Evolutionary conservation across 1,140 invertebrate species (phyloP).

Genomic region (Dysdera silvatica): DNA sequence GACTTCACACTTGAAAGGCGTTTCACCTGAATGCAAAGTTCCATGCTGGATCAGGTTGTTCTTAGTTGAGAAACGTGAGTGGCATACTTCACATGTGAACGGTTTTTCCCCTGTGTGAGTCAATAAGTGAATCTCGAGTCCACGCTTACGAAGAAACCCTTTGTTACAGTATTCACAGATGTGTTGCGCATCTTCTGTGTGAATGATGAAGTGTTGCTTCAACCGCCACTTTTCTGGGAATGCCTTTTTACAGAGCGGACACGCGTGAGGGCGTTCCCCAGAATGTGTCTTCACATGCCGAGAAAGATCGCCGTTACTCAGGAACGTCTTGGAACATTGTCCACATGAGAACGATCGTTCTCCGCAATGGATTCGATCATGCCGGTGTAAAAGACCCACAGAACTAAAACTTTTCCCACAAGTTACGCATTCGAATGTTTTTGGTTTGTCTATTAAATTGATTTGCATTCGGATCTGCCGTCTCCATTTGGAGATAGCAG

Average conservation of each 20-base stretch:
- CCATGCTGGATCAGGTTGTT: conserved; percentile 35
- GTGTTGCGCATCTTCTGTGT: no score
- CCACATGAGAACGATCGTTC: conserved; percentile 15
- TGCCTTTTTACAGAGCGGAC: no score
- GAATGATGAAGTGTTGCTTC: no score
- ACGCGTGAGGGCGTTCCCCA: conserved; percentile 43
- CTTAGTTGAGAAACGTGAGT: background rate
- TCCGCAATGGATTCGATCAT: conserved; percentile 18
- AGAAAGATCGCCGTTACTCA: background rate
- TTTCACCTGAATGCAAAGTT: conserved; percentile 47
- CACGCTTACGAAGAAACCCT: no score
- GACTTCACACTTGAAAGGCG: conserved; percentile 48
- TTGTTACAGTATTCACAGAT: no score
- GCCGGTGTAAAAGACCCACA: conserved; percentile 21
- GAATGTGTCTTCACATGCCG: background rate
- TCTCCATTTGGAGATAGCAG: no score
- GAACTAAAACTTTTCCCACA: background rate
- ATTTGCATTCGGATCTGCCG: background rate
- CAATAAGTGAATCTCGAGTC: no score
- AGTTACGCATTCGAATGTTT: background rate
- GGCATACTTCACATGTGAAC: background rate
- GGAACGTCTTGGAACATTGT: conserved; percentile 1
- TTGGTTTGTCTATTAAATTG: background rate
- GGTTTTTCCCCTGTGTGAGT: no score
- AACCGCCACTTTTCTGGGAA: no score